Evolutionary conservation across 2,888 invertebrate genomes (phyloP).

Genomic region (Callimorpha dominula): DNA sequence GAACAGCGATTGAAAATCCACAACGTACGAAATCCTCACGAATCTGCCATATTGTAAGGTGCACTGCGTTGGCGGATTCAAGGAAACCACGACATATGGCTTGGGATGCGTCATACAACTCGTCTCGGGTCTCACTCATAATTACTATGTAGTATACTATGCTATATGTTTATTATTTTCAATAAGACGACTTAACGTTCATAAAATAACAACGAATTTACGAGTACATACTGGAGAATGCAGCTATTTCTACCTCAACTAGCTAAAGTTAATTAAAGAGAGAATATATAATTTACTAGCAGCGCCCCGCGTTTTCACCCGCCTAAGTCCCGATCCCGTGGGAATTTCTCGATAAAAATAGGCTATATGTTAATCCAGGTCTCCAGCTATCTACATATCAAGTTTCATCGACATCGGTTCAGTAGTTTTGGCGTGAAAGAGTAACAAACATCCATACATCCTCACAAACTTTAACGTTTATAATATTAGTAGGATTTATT

Average conservation of each 20-base stretch:
- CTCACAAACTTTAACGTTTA: too few relatives aligned
- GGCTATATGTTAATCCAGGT: too few relatives aligned
- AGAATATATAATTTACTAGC: not conserved
- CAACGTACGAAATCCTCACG: not conserved
- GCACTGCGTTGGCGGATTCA: conserved; percentile 75
- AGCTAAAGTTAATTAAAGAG: not conserved
- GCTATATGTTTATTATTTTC: not conserved
- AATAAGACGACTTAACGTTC: conserved; percentile 16
- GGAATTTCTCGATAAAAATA: too few relatives aligned
- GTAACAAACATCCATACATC: too few relatives aligned
- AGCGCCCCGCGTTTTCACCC: too few relatives aligned
- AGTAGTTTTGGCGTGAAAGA: too few relatives aligned
- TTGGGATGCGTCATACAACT: conserved; percentile 71
- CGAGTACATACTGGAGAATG: conserved; percentile 17
- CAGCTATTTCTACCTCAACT: not conserved
- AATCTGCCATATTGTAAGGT: conserved; percentile 46
- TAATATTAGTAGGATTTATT: too few relatives aligned
- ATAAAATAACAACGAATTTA: conserved; percentile 10
- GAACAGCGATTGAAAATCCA: not conserved
- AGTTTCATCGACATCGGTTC: too few relatives aligned
- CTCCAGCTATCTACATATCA: too few relatives aligned
- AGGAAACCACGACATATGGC: conserved; percentile 83
- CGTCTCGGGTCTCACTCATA: conserved; percentile 35
- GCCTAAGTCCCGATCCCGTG: too few relatives aligned
- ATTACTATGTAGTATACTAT: conserved; percentile 30